Evolutionary conservation across 2,888 invertebrate species (phyloP), one percentile per base, ranked within the genome.

Genomic region (Cabera pusaria): DNA sequence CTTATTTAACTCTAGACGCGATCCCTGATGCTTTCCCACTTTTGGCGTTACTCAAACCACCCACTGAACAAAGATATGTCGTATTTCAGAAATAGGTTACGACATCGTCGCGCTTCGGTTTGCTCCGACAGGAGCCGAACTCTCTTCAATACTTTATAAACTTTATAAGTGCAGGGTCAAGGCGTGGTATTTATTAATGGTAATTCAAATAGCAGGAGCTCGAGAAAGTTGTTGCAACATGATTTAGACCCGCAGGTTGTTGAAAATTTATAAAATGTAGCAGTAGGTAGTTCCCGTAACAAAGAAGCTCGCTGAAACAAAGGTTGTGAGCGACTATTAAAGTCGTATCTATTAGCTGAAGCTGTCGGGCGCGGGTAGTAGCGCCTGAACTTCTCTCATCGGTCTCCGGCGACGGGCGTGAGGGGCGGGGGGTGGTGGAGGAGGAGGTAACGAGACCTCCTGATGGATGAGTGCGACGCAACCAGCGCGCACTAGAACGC

Each of bases 401-500:
- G 44, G 38, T 52, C 47, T 52, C 38, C 35, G 38, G 8, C 12
- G 20, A 14, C 20, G 7, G 27, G 14, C 19, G 18, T 7, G 24
- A 5, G 39, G 6, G 32, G 27, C 35, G 25, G 24, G 37, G 34
- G 11, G 20, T 2, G 21, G 21, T 35, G 42, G 23, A 29, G 35
- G 31, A n/a, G 42, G 18, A 25, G 23, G 42, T 44, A 46, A 44
- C 49, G 55, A 45, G 38, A 36, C 28, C 26, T 17, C 40, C 45
- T 57, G 59, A 62, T 61, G 59, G 60, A 63, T 57, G 49, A 50
- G 46, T 40, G 48, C 56, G 52, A 51, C 51, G 44, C 50, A 35
- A 39, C 20, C 23, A 24, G 19, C 23, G 28, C 26, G 35, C 39
- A 29, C 26, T 26, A 20, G n/a, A 21, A 72, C 91, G 75, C 73